These are phyloP conservation scores for Teleogryllus occipitalis DNA, from an alignment of 1,140 invertebrate genomes.

Conservation along the genomic window DNA sequence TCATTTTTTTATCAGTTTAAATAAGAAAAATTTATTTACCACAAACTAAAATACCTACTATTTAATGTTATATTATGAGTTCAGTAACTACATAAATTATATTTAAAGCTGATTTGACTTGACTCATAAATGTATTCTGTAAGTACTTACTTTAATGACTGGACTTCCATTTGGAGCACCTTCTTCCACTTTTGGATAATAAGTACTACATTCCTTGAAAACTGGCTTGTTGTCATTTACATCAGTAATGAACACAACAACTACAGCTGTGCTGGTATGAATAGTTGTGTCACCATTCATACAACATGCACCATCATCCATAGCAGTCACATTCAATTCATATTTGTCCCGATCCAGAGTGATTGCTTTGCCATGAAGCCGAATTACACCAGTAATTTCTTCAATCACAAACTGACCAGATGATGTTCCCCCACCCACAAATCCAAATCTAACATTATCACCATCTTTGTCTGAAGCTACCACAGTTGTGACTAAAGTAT, in stretches of 20 bases:
- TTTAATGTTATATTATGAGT: not conserved
- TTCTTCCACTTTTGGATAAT: conserved; percentile 87
- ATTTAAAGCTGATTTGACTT: not conserved
- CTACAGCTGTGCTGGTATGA: conserved; percentile 89
- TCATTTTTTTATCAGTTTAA: not conserved
- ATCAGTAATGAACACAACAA: conserved; percentile 93
- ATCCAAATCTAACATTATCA: conserved; percentile 88
- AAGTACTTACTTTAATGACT: conserved; percentile 61
- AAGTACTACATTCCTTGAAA: conserved; percentile 85
- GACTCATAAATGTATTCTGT: not conserved
- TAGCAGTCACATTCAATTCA: conserved; percentile 86
- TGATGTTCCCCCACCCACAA: conserved; percentile 79
- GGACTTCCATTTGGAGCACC: conserved; percentile 85
- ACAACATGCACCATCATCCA: conserved; percentile 90
- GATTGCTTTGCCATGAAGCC: conserved; percentile 68
- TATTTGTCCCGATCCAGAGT: conserved; percentile 45
- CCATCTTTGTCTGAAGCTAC: conserved; percentile 93
- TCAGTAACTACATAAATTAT: not conserved
- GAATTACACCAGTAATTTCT: conserved; percentile 89
- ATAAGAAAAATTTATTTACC: not conserved
- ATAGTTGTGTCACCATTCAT: conserved; percentile 73
- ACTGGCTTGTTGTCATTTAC: conserved; percentile 93
- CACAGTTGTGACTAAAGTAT: conserved; percentile 87
- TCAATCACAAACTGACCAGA: conserved; percentile 92
- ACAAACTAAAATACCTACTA: not conserved